These are phyloP conservation scores for Dicyrtoma fusca DNA, from an alignment of 2,888 invertebrate genomes.

Conservation along the genomic window DNA sequence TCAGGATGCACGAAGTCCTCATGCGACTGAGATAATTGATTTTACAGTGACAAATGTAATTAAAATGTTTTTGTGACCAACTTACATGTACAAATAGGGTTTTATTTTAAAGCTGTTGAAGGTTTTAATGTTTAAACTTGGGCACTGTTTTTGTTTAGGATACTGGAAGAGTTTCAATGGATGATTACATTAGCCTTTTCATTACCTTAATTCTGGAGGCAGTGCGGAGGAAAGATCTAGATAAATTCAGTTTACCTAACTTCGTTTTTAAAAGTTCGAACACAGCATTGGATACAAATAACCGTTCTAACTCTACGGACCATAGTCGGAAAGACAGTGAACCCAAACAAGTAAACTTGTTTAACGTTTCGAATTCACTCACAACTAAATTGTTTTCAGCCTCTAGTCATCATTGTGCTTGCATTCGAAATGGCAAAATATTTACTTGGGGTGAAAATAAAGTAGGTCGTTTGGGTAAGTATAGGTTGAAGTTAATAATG, in stretches of 20 bases:
- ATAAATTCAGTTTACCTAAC: conserved; percentile 9
- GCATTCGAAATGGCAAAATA: conserved; percentile 51
- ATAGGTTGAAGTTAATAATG: too few relatives aligned
- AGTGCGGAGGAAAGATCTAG: conserved; percentile 26
- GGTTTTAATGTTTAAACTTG: not conserved
- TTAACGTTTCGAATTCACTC: not conserved
- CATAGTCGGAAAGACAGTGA: conserved; percentile 16
- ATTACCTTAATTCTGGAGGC: conserved; percentile 49
- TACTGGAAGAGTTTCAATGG: conserved; percentile 39
- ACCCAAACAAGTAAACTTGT: not conserved
- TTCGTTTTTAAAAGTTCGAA: conserved; percentile 7
- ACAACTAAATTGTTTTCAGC: conserved; percentile 43
- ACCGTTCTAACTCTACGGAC: not conserved
- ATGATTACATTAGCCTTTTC: conserved; percentile 52
- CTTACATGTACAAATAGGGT: too few relatives aligned
- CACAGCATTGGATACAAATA: not conserved
- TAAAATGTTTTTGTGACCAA: too few relatives aligned
- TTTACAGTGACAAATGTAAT: conserved; percentile 42
- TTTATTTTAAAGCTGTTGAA: too few relatives aligned
- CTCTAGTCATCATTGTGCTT: conserved; percentile 46
- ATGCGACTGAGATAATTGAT: conserved; percentile 50
- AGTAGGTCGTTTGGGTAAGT: conserved; percentile 47
- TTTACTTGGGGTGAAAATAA: conserved; percentile 55
- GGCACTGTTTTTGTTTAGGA: conserved; percentile 37
- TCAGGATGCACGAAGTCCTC: conserved; percentile 43